Evolutionary conservation across 2,797 vertebrate genomes (phyloP).

Genomic region (Hipposideros larvatus): DNA sequence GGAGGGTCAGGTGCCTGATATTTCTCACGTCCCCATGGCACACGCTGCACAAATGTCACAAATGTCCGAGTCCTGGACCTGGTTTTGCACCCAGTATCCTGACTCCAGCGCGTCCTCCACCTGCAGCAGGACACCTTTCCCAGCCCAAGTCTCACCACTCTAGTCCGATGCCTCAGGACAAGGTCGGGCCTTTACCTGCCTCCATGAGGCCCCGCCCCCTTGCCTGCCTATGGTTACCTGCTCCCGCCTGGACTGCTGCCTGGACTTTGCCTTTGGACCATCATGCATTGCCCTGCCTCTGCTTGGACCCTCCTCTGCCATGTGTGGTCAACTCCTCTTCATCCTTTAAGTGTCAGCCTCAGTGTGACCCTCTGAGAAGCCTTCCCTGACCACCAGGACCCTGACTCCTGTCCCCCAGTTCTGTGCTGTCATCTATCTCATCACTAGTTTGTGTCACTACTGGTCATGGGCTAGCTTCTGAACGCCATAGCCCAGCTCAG

Average conservation of each 20-base stretch:
- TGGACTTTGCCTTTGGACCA: not conserved
- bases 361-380: not conserved
- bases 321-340: not conserved
- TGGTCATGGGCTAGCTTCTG: not conserved
- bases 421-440: not conserved
- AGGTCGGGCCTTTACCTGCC: no score
- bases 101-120: rapidly evolving
- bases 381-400: not conserved
- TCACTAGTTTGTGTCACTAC: not conserved
- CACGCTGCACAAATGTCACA: rapidly evolving
- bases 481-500: not conserved
- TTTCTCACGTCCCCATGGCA: not conserved
- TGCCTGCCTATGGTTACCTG: not conserved
- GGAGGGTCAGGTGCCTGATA: not conserved
- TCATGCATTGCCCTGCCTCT: not conserved
- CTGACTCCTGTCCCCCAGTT: not conserved
- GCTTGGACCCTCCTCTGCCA: not conserved
- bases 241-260: not conserved
- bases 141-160: no score
- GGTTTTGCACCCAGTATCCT: not conserved
- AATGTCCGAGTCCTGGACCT: rapidly evolving
- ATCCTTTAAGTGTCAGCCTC: not conserved
- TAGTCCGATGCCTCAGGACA: not conserved
- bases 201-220: not conserved
- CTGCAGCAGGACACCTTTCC: not conserved